Evolutionary conservation across 1,140 invertebrate species (phyloP).

Genomic region (Wiebesia pumilae): DNA sequence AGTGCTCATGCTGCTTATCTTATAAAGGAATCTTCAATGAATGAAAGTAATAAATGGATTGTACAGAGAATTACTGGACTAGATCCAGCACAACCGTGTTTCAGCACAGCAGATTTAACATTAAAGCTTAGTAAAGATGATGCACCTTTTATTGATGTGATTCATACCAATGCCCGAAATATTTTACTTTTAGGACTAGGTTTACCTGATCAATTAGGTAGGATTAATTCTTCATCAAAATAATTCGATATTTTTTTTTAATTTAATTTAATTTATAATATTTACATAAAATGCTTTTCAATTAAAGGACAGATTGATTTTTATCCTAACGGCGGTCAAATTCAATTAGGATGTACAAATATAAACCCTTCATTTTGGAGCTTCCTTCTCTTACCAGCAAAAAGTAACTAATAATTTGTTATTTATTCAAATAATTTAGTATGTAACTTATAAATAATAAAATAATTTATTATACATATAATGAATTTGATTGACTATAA

Average conservation of each 20-base stretch:
- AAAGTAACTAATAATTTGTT: constrained; percentile 13
- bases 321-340: constrained; percentile 81
- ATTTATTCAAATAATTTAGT: not conserved
- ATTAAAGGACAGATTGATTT: constrained; percentile 79
- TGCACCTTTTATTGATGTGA: constrained; percentile 81
- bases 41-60: constrained; percentile 58
- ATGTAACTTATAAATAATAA: not conserved
- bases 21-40: constrained; percentile 70
- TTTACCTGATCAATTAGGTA: constrained; percentile 75
- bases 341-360: constrained; percentile 75
- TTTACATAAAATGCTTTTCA: not conserved
- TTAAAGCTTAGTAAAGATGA: constrained; percentile 77
- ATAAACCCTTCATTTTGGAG: not conserved
- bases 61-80: constrained; percentile 74
- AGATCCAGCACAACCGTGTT: constrained; percentile 81
- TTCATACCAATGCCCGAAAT: constrained; percentile 79
- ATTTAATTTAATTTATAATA: not conserved
- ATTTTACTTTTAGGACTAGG: constrained; percentile 76
- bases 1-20: constrained; percentile 74
- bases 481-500: not conserved
- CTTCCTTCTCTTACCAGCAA: not conserved
- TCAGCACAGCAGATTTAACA: constrained; percentile 69
- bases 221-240: not conserved
- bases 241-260: not conserved
- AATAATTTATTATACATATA: no score